Percentiles rank a stretch among this genome's conserved stretches.
Evolutionary conservation across 2,113 vertebrate species (phyloP).

Genomic region (Tursiops truncatus): DNA sequence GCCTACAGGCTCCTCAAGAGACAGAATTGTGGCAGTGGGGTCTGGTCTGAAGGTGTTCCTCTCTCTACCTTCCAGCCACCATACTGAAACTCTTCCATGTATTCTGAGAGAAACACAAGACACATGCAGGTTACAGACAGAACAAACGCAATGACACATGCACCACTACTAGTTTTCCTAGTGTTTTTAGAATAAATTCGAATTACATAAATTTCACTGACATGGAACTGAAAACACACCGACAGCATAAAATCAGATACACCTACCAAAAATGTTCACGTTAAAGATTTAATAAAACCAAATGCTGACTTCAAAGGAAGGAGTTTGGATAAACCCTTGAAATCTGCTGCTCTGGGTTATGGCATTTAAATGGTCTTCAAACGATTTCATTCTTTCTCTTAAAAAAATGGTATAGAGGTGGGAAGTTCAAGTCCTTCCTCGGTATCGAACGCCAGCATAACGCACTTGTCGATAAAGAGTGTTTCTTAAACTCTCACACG

Average conservation of each 20-base stretch:
- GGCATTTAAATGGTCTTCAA: background rate
- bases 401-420: background rate
- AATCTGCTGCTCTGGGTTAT: background rate
- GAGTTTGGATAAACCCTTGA: background rate
- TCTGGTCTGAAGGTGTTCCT: background rate
- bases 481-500: background rate
- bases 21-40: too few relatives aligned
- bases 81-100: rapidly evolving
- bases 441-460: rapidly evolving
- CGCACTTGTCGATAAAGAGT: background rate
- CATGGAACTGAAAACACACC: background rate
- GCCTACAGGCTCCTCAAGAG: background rate
- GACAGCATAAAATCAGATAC: background rate
- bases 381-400: background rate
- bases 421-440: background rate
- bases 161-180: background rate
- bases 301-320: background rate
- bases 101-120: background rate
- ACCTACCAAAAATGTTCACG: background rate
- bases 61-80: background rate
- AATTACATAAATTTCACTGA: background rate
- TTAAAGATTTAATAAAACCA: background rate
- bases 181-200: background rate
- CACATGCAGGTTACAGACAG: rapidly evolving
- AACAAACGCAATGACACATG: background rate